Evolutionary conservation across 2,888 invertebrate genomes (phyloP), one percentile per base, ranked within the genome.

Genomic region (Ethmia dodecea): DNA sequence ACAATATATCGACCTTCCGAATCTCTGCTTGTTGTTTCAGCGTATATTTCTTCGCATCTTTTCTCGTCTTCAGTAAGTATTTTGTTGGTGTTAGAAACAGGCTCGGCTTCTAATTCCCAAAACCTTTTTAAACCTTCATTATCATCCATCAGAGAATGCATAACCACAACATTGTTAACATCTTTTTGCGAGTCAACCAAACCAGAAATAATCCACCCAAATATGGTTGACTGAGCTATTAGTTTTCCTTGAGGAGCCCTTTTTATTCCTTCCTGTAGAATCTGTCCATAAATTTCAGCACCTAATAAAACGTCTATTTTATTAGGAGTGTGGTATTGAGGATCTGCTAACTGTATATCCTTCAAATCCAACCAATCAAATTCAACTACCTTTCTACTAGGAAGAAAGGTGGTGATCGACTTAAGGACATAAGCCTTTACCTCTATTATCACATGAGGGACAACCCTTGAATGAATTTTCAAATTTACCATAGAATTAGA

Each of bases 121-220:
- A n/a, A n/a, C n/a, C n/a, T n/a, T n/a, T n/a, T n/a, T n/a, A n/a
- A n/a, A n/a, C n/a, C n/a, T n/a, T n/a, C n/a, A n/a, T n/a, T n/a
- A n/a, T n/a, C n/a, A n/a, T n/a, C n/a, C n/a, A n/a, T n/a, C n/a
- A n/a, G n/a, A n/a, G n/a, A n/a, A 37, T 48, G 49, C 18, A 47
- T 11, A 13, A 15, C 45, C 5, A 35, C 28, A 9, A 45, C 9
- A 5, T 29, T 33, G 3, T 28, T 10, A n/a, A n/a, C 12, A n/a
- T n/a, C n/a, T 2, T 13, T 5, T 13, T 13, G 9, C 1, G 12
- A 9, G 13, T 13, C 2, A 1, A 37, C 25, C 16, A 13, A 33
- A 1, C 54, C 48, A 5, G 47, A 52, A 9, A 52, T 12, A 22
- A 52, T 34, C 52, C 52, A 52, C 2, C 52, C 47, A 14, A 52